Percentiles rank a stretch among this genome's conserved stretches.
Evolutionary conservation across 2,888 invertebrate genomes (phyloP).

Genomic region (Neocrepidodera transversa): DNA sequence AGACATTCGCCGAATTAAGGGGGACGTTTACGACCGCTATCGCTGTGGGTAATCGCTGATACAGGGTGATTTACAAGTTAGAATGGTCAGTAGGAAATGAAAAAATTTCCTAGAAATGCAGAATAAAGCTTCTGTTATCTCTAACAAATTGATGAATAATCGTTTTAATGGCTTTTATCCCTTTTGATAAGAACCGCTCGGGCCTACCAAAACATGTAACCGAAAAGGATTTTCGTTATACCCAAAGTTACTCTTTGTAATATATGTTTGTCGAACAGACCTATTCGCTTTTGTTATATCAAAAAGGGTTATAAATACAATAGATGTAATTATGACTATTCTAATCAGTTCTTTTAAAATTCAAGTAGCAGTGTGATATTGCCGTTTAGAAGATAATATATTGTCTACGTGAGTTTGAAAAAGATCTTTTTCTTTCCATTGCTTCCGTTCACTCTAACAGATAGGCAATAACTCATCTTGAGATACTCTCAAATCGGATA

Average conservation of each 20-base stretch:
- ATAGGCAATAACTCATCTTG: conserved; percentile 59
- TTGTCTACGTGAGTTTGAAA: conserved; percentile 42
- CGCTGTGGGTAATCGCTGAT: conserved; percentile 28
- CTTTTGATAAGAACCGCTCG: conserved; percentile 18
- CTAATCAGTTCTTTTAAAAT: no score
- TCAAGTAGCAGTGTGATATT: conserved; percentile 2
- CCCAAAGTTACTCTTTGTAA: background rate
- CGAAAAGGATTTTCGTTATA: conserved; percentile 7
- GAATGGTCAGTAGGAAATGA: conserved; percentile 21
- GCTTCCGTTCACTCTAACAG: conserved; percentile 57
- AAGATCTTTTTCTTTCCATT: conserved; percentile 57
- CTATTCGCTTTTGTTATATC: no score
- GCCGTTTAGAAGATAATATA: conserved; percentile 19
- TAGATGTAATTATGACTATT: no score
- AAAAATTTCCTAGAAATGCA: conserved; percentile 9
- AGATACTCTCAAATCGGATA: conserved; percentile 51
- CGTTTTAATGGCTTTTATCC: conserved; percentile 27
- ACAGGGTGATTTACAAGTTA: conserved; percentile 35
- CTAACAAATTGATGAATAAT: conserved; percentile 28
- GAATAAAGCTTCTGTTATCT: conserved; percentile 20
- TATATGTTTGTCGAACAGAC: background rate
- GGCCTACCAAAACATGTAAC: conserved; percentile 17
- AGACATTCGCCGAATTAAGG: conserved; percentile 27
- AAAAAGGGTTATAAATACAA: no score
- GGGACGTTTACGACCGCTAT: conserved; percentile 34